Conservation (phyloP, 2,888 invertebrate species). For the Nudaria mundana region DNA sequence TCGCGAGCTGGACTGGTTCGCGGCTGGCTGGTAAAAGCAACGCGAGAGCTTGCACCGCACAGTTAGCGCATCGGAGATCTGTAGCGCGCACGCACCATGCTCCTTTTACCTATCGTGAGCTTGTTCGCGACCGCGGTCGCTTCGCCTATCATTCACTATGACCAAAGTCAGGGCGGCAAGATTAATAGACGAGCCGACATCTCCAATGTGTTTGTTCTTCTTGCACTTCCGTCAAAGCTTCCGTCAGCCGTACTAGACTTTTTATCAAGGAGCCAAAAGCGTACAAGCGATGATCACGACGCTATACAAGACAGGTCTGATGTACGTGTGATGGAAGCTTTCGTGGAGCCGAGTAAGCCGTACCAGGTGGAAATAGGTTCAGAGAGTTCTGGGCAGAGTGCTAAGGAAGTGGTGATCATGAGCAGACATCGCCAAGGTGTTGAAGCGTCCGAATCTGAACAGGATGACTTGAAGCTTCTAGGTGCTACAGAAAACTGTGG, state of each 20-base stretch:
- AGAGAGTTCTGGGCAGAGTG: slow-evolving; percentile 45
- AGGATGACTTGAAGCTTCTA: slow-evolving; percentile 78
- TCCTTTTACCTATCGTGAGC: slow-evolving; percentile 47
- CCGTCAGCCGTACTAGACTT: slow-evolving; percentile 35
- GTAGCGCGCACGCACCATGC: slow-evolving; percentile 62
- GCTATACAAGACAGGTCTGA: slow-evolving; percentile 63
- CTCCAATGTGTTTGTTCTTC: slow-evolving; percentile 86
- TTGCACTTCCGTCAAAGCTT: slow-evolving; percentile 78
- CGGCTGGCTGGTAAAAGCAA: slow-evolving; percentile 68
- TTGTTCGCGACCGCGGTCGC: slow-evolving; percentile 50
- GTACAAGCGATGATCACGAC: slow-evolving; percentile 30
- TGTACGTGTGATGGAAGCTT: slow-evolving; percentile 71
- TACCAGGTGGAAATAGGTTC: slow-evolving; percentile 84
- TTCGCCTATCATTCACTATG: slow-evolving; percentile 63
- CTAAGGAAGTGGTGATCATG: slow-evolving; percentile 64
- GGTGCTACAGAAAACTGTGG: slow-evolving; percentile 89
- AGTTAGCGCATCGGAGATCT: slow-evolving; percentile 52
- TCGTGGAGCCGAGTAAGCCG: slow-evolving; percentile 85
- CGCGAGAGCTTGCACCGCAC: slow-evolving; percentile 55
- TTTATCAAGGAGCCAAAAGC: slow-evolving; percentile 37
- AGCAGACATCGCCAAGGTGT: slow-evolving; percentile 50
- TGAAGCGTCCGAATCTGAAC: slow-evolving; percentile 39
- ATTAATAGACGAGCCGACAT: slow-evolving; percentile 87
- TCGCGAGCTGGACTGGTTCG: slow-evolving; percentile 68
- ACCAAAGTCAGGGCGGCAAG: slow-evolving; percentile 90